phyloP scores from a whole-genome alignment of 2,797 vertebrate genomes.

The Heterohyrax brucei region DNA sequence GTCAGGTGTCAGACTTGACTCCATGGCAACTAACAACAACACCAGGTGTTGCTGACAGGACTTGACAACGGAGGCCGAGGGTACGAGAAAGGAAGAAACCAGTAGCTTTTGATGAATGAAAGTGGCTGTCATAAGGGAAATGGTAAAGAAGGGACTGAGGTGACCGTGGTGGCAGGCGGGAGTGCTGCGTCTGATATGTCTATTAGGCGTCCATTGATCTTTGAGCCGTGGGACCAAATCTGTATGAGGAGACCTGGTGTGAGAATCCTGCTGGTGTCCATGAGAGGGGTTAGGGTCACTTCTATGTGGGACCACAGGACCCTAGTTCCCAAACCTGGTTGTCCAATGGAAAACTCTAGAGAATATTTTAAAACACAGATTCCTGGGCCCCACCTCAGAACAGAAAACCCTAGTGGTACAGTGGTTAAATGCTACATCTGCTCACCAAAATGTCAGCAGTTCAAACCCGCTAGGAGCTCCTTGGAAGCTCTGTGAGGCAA shows the following conservation, averaged over 20 bases:
- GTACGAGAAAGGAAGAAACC: neutral
- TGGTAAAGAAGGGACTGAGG: fast-evolving
- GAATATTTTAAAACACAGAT: neutral
- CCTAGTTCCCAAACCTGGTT: neutral
- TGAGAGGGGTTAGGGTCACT: neutral
- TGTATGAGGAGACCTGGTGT: fast-evolving
- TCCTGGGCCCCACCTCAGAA: neutral
- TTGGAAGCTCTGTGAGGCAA: too few species aligned
- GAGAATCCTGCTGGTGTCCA: neutral
- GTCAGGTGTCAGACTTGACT: too few species aligned
- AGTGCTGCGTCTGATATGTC: too few species aligned
- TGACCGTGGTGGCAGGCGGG: fast-evolving
- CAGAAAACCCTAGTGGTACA: too few species aligned
- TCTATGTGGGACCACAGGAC: fast-evolving
- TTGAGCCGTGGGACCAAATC: neutral
- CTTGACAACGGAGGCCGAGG: neutral
- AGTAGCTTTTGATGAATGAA: neutral
- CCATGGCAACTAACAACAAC: neutral
- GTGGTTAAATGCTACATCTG: too few species aligned
- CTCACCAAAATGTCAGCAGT: too few species aligned
- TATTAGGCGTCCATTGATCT: neutral
- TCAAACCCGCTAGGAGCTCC: too few species aligned
- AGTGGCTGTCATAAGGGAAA: fast-evolving
- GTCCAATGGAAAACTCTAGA: neutral
- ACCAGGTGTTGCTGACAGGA: neutral